Evolutionary conservation across 2,797 vertebrate species (phyloP).

Genomic region (Discoglossus pictus): DNA sequence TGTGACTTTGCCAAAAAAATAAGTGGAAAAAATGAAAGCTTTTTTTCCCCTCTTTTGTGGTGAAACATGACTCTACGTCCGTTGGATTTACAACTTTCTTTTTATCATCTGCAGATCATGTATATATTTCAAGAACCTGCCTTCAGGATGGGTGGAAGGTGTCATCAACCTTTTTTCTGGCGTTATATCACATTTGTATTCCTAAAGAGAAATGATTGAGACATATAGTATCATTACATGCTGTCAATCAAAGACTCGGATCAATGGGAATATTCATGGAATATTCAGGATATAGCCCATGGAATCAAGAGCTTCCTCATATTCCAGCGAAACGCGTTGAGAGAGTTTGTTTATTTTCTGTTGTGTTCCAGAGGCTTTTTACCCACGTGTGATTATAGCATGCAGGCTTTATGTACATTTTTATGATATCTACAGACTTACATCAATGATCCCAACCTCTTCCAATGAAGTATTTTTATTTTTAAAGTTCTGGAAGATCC

Average conservation of each 20-base stretch:
- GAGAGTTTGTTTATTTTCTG: conserved; percentile 64
- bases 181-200: conserved; percentile 52
- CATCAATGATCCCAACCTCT: conserved; percentile 70
- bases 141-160: conserved; percentile 65
- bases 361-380: conserved; percentile 68
- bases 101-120: conserved; percentile 70
- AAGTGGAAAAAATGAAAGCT: conserved; percentile 54
- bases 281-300: conserved; percentile 28
- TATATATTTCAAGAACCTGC: conserved; percentile 68
- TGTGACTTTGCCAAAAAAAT: conserved; percentile 60
- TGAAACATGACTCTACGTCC: conserved; percentile 57
- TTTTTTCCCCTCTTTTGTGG: no score
- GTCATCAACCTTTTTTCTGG: conserved; percentile 45
- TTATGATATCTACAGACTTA: conserved; percentile 64
- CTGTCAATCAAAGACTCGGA: conserved; percentile 59
- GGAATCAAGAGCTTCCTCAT: conserved; percentile 62
- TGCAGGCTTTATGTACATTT: conserved; percentile 75
- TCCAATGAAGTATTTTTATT: conserved; percentile 69
- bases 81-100: conserved; percentile 73
- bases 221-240: conserved; percentile 57
- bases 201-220: conserved; percentile 58
- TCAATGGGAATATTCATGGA: conserved; percentile 51
- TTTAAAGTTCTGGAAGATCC: conserved; percentile 66
- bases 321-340: conserved; percentile 56
- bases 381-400: conserved; percentile 70